These are phyloP conservation scores for Varanus komodoensis DNA, from an alignment of 2,113 vertebrate species.

Conservation along the genomic window DNA sequence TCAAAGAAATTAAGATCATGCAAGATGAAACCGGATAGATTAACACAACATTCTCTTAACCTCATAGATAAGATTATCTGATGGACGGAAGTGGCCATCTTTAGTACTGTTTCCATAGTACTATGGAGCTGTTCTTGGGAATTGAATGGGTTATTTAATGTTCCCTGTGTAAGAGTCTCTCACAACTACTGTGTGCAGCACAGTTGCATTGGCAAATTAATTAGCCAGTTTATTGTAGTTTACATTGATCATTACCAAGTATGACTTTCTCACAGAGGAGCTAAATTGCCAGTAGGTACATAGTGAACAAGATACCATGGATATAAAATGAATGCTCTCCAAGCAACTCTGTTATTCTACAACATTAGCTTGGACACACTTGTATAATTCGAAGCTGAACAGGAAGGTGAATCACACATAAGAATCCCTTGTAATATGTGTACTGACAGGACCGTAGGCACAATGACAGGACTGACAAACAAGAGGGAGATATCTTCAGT, in stretches of 20 bases:
- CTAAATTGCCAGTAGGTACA: conserved; percentile 29
- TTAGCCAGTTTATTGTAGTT: conserved; percentile 66
- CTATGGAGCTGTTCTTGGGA: conserved; percentile 60
- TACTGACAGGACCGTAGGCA: neutral
- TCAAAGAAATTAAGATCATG: conserved; percentile 57
- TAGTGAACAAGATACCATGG: conserved; percentile 4
- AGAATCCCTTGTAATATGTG: neutral
- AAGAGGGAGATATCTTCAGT: neutral
- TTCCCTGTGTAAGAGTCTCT: conserved; percentile 67
- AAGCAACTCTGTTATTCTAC: neutral
- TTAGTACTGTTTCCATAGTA: conserved; percentile 66
- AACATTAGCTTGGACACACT: conserved; percentile 19
- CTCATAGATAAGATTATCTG: conserved; percentile 75
- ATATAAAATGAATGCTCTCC: neutral
- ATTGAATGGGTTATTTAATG: conserved; percentile 71
- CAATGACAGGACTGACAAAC: neutral
- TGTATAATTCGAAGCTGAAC: fast-evolving
- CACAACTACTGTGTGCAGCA: conserved; percentile 58
- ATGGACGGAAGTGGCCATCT: conserved; percentile 73
- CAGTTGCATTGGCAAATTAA: conserved; percentile 72
- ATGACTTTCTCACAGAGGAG: conserved; percentile 38
- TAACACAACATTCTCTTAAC: conserved; percentile 75
- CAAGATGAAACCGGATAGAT: conserved; percentile 68
- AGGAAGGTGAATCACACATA: conserved; percentile 10
- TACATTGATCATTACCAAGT: conserved; percentile 66